Conservation (phyloP, 2,797 vertebrate species). For the Lindbergichthys nudifrons region DNA sequence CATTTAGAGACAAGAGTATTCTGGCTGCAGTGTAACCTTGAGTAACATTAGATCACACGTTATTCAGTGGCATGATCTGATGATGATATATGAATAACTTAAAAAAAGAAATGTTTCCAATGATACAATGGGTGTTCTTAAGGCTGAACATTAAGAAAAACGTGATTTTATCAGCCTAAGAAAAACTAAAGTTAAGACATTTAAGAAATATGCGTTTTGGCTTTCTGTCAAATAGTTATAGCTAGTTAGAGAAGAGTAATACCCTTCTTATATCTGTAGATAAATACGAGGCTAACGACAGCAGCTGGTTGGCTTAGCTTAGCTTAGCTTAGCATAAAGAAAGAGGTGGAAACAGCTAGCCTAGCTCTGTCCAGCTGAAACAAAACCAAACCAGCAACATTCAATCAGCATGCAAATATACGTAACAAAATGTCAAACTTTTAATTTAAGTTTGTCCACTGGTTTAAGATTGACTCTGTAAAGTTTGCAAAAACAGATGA, state of each 20-base stretch:
- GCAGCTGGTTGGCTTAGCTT: neutral
- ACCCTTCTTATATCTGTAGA: neutral
- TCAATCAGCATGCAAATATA: neutral
- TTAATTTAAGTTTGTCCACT: constrained; percentile 11
- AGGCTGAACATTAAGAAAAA: neutral
- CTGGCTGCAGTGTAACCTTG: constrained; percentile 47
- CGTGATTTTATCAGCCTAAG: neutral
- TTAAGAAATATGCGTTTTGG: neutral
- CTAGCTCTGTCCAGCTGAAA: neutral
- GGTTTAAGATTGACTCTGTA: constrained; percentile 16
- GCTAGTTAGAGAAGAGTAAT: neutral
- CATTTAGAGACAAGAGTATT: constrained; percentile 52
- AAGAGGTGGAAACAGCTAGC: neutral
- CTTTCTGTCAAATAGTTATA: neutral
- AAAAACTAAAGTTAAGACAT: neutral
- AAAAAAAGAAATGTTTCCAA: neutral
- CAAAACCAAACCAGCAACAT: neutral
- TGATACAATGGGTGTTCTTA: neutral
- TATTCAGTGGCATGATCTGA: neutral
- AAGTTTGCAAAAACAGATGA: constrained; percentile 53
- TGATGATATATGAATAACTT: neutral
- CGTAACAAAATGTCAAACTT: neutral
- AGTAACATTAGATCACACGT: constrained; percentile 26
- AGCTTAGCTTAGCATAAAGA: constrained; percentile 9
- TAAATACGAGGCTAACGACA: neutral